These are phyloP conservation scores for Pelochelys cantorii DNA, from an alignment of 2,797 vertebrate species.

Conservation along the genomic window DNA sequence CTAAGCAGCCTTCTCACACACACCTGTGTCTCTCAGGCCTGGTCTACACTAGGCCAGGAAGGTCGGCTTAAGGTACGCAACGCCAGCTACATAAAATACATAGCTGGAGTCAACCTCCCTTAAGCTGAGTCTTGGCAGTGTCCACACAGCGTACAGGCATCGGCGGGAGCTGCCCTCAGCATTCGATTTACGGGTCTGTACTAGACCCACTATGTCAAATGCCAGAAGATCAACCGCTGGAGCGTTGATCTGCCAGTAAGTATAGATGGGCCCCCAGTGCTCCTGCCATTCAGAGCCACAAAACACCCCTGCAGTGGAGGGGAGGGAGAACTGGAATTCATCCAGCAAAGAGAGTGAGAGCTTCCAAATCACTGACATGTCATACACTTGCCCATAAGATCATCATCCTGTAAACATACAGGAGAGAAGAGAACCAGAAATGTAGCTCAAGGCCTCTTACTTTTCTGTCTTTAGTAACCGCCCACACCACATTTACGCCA, in stretches of 20 bases:
- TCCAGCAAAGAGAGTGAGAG: accelerated
- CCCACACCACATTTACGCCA: constrained; percentile 95
- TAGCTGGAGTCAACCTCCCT: no score
- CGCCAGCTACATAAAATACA: no score
- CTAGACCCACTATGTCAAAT: no score
- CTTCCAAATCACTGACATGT: neutral
- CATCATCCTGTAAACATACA: neutral
- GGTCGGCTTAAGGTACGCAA: no score
- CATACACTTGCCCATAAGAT: neutral
- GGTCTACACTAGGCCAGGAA: no score
- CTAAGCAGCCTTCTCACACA: neutral
- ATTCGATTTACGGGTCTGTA: no score
- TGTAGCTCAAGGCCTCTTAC: constrained; percentile 78
- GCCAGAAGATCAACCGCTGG: no score
- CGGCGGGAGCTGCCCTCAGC: no score
- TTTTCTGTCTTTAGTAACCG: constrained; percentile 94
- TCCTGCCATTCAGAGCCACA: neutral
- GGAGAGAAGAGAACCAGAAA: neutral
- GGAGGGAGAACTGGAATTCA: neutral
- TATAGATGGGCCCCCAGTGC: no score
- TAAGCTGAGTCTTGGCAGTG: no score
- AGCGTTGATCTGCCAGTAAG: no score
- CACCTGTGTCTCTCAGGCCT: neutral
- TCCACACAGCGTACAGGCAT: no score
- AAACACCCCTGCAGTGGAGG: neutral